Percentiles rank a stretch among this genome's conserved stretches.
phyloP scores from a whole-genome alignment of 1,140 invertebrate genomes.

The Parasteatoda tepidariorum region DNA sequence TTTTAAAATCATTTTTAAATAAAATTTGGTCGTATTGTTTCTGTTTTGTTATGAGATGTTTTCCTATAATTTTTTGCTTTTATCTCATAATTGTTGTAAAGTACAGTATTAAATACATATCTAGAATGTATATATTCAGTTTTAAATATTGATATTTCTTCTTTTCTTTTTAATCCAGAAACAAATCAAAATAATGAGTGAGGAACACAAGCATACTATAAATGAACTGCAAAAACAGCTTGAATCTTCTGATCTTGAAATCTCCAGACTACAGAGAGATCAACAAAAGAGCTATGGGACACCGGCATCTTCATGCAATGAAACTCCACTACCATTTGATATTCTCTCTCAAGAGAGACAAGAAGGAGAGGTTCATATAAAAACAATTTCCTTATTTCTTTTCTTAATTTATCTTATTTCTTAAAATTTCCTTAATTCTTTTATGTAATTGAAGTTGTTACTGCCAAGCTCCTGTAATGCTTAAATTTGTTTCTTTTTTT shows the following conservation, averaged over 20 bases:
- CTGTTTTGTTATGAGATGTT: no score
- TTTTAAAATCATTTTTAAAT: no score
- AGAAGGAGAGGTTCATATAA: slow-evolving; percentile 70
- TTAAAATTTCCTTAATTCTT: background rate
- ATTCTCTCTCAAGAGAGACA: slow-evolving; percentile 65
- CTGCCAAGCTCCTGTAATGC: no score
- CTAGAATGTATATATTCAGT: no score
- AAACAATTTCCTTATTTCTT: slow-evolving; percentile 8
- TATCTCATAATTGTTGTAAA: no score
- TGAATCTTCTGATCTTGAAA: slow-evolving; percentile 65
- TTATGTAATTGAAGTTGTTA: no score
- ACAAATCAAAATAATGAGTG: slow-evolving; percentile 65
- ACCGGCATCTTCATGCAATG: slow-evolving; percentile 9
- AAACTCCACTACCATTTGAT: slow-evolving; percentile 51
- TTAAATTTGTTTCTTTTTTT: background rate
- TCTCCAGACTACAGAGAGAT: slow-evolving; percentile 50
- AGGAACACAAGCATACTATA: slow-evolving; percentile 65
- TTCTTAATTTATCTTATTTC: background rate
- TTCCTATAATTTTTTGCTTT: no score
- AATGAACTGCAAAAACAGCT: slow-evolving; percentile 67
- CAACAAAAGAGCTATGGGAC: slow-evolving; percentile 36
- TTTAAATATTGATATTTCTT: no score
- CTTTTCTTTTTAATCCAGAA: no score
- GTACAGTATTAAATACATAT: no score
- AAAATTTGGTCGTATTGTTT: no score